A percentile compares a stretch with the other conserved stretches of the same genome.
Conservation (phyloP, 2,888 invertebrate genomes). For the Drosophila paracracens region DNA sequence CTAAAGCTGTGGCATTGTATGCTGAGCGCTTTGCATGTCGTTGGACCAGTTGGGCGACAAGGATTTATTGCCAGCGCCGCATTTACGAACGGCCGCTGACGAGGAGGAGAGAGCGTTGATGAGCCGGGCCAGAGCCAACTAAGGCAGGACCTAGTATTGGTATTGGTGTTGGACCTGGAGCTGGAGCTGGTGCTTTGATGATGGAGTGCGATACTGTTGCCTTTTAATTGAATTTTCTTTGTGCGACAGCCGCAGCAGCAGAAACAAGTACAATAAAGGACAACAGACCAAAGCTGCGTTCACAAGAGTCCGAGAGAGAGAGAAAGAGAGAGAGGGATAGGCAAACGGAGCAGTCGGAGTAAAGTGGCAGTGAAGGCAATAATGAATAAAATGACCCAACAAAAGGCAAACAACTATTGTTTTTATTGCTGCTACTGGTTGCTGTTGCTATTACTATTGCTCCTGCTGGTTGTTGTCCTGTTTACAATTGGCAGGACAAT, state of each 20-base stretch:
- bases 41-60: conserved; percentile 68
- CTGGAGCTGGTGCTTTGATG: conserved; percentile 68
- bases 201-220: conserved; percentile 83
- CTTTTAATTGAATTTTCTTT: conserved; percentile 84
- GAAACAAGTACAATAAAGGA: conserved; percentile 65
- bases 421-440: conserved; percentile 63
- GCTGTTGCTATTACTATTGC: conserved; percentile 17
- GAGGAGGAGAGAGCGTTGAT: conserved; percentile 50
- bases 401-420: conserved; percentile 74
- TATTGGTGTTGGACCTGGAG: conserved; percentile 4
- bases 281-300: conserved; percentile 34
- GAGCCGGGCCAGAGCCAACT: conserved; percentile 48
- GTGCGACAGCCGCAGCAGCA: conserved; percentile 51
- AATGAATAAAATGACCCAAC: conserved; percentile 76
- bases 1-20: conserved; percentile 21
- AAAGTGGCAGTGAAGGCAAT: conserved; percentile 76
- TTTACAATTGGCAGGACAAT: conserved; percentile 19
- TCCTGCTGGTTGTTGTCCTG: conserved; percentile 21
- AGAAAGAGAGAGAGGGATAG: not conserved
- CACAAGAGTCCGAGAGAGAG: conserved; percentile 17
- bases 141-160: conserved; percentile 6
- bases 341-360: conserved; percentile 18
- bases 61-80: conserved; percentile 77
- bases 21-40: conserved; percentile 58
- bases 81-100: conserved; percentile 39